Conservation (phyloP, 1,140 invertebrate genomes). For the Panulirus ornatus region DNA sequence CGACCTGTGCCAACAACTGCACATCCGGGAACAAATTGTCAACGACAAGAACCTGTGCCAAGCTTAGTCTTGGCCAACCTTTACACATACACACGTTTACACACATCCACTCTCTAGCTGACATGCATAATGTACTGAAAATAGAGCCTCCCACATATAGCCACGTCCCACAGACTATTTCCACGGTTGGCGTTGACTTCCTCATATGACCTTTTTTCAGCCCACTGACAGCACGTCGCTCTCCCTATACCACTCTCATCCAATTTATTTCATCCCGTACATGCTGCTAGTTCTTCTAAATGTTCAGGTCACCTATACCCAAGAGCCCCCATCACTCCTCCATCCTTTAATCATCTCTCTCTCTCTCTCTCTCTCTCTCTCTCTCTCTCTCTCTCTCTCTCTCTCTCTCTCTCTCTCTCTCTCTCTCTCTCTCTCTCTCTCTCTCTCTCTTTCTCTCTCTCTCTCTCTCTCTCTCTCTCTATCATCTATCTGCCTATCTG, state of each 20-base stretch:
- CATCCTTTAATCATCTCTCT: not conserved
- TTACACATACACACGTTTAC: no score
- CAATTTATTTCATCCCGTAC: not conserved
- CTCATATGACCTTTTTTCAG: not conserved
- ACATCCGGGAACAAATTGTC: no score
- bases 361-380: not conserved
- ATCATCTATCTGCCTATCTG: no score
- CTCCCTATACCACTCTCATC: not conserved
- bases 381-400: not conserved
- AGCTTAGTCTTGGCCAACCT: no score
- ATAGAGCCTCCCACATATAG: no score
- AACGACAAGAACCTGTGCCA: no score
- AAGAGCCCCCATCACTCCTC: not conserved
- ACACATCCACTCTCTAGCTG: no score
- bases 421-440: not conserved
- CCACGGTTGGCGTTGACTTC: no score
- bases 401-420: not conserved
- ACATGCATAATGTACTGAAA: no score
- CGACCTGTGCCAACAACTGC: no score
- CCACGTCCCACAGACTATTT: no score
- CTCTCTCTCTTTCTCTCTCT: not conserved
- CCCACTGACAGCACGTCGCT: no score
- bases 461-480: constrained; percentile 7
- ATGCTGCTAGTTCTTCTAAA: not conserved
- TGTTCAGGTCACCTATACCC: not conserved